Percentiles rank a stretch among this genome's conserved stretches.
phyloP scores from a whole-genome alignment of 92 coral and sea anemone genomes.

The Chrysogorgia sp. region DNA sequence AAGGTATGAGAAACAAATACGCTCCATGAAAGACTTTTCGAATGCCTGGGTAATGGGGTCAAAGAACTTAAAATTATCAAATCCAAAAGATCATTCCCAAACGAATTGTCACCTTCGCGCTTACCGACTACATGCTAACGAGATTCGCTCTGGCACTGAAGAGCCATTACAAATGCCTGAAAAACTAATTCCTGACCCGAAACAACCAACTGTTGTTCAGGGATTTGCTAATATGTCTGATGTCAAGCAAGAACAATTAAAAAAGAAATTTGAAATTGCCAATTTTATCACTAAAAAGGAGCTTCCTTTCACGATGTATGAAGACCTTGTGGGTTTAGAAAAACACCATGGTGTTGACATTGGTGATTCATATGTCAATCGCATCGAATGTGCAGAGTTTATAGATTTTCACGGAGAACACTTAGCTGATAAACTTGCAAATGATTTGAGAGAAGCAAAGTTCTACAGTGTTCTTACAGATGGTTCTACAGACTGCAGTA shows the following conservation, averaged over 20 bases:
- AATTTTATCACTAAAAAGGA: background rate
- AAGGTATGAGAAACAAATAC: too few species aligned
- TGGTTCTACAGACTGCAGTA: background rate
- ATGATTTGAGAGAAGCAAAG: background rate
- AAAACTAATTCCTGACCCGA: background rate
- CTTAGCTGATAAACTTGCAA: too few species aligned
- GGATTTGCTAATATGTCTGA: background rate
- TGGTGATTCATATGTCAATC: background rate
- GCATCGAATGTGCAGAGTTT: background rate
- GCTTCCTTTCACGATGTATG: background rate
- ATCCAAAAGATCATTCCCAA: too few species aligned
- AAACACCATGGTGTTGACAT: conserved; percentile 1
- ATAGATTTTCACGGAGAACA: background rate
- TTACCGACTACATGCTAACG: too few species aligned
- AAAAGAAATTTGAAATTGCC: background rate
- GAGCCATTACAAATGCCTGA: too few species aligned
- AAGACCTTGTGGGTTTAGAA: background rate
- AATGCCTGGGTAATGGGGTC: too few species aligned
- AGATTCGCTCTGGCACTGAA: too few species aligned
- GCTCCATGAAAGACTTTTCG: too few species aligned
- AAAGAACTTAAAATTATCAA: too few species aligned
- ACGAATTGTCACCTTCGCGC: too few species aligned
- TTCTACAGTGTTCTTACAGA: background rate
- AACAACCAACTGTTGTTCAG: background rate
- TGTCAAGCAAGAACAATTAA: background rate